Evolutionary conservation across 2,797 vertebrate species (phyloP).

Genomic region (Scolopax rusticola): DNA sequence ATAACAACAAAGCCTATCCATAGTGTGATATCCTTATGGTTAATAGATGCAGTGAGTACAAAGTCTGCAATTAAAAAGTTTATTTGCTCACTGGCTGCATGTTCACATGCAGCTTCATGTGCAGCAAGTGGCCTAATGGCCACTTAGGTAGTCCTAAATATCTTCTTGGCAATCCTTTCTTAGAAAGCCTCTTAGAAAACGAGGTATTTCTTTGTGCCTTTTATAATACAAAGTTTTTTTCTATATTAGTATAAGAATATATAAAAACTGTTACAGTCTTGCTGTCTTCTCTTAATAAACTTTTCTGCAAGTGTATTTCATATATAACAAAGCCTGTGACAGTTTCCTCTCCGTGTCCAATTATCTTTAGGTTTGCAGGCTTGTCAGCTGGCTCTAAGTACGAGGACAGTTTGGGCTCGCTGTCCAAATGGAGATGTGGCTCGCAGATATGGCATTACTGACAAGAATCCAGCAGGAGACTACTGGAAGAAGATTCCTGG

Average conservation of each 20-base stretch:
- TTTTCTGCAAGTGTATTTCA: not conserved
- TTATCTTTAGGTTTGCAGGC: conserved; percentile 86
- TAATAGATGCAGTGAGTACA: not conserved
- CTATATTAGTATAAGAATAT: not conserved
- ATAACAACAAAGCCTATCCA: not conserved
- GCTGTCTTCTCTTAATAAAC: not conserved
- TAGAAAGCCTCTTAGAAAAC: not conserved
- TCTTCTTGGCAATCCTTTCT: not conserved
- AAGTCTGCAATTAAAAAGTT: not conserved
- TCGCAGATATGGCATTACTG: conserved; percentile 91
- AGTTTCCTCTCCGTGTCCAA: not conserved
- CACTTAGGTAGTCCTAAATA: not conserved
- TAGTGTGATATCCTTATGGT: not conserved
- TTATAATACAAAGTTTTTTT: not conserved
- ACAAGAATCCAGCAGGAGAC: conserved; percentile 93
- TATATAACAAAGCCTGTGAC: not conserved
- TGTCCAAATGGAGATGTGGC: conserved; percentile 92
- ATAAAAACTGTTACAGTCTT: not conserved
- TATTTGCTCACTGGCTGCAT: not conserved
- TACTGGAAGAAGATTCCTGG: conserved; percentile 99
- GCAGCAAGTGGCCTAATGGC: not conserved
- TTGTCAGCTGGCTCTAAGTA: conserved; percentile 89
- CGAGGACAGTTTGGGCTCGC: conserved; percentile 91
- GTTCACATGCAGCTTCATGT: not conserved
- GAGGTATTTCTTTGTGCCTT: not conserved